These are phyloP conservation scores for Prosopocoilus inquinatus DNA, from an alignment of 2,888 invertebrate genomes.

Conservation along the genomic window DNA sequence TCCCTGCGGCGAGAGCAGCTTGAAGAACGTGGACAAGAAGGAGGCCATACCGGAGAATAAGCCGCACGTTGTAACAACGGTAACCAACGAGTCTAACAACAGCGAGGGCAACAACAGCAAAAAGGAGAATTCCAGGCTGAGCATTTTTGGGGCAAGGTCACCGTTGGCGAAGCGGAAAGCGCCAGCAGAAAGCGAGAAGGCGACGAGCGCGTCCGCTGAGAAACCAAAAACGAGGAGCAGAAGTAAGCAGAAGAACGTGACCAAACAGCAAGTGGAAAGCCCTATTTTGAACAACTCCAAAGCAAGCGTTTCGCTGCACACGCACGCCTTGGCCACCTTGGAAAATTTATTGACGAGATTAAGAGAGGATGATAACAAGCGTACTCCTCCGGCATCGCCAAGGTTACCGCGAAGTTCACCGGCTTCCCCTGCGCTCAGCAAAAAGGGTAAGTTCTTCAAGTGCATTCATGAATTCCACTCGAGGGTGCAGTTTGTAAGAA, in stretches of 20 bases:
- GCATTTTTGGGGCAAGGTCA: slow-evolving; percentile 47
- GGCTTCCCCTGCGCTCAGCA: slow-evolving; percentile 68
- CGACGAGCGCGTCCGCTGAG: slow-evolving; percentile 21
- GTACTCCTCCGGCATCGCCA: slow-evolving; percentile 55
- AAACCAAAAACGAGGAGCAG: slow-evolving; percentile 35
- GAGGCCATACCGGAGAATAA: slow-evolving; percentile 42
- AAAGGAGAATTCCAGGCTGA: slow-evolving; percentile 42
- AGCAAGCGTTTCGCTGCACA: slow-evolving; percentile 44
- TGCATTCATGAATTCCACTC: neutral
- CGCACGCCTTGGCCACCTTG: slow-evolving; percentile 58
- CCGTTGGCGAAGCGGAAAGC: slow-evolving; percentile 46
- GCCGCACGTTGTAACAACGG: slow-evolving; percentile 16
- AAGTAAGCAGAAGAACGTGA: slow-evolving; percentile 37
- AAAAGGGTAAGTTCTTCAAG: slow-evolving; percentile 53
- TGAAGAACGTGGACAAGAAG: slow-evolving; percentile 40
- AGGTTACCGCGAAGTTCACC: slow-evolving; percentile 76
- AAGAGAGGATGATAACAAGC: slow-evolving; percentile 55
- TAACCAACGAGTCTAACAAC: slow-evolving; percentile 24
- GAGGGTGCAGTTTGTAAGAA: too few relatives aligned
- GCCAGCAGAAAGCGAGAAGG: slow-evolving; percentile 36
- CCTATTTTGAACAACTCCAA: slow-evolving; percentile 26
- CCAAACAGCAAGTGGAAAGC: slow-evolving; percentile 29
- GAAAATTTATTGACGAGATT: slow-evolving; percentile 59
- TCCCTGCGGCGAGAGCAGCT: slow-evolving; percentile 37
- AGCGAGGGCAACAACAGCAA: slow-evolving; percentile 30